A percentile compares a stretch with the other conserved stretches of the same genome.
Evolutionary conservation across 2,797 vertebrate species (phyloP).

Genomic region (Mycteria americana): DNA sequence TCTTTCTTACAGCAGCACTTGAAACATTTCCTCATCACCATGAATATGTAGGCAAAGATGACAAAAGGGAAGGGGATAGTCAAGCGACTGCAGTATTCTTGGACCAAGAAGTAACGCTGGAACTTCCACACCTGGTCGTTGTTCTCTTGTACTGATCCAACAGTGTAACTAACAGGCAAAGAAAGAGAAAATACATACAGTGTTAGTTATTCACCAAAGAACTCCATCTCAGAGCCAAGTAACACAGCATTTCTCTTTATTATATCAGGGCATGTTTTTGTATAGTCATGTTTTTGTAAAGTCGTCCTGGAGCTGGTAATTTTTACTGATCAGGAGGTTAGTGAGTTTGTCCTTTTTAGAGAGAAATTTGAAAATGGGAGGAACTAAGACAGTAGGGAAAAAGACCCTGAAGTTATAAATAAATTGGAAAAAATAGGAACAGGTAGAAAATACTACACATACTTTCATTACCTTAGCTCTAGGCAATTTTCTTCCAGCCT

Average conservation of each 20-base stretch:
- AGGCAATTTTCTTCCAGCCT: not conserved
- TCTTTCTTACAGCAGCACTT: conserved; percentile 72
- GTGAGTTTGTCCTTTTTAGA: not conserved
- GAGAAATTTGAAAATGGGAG: not conserved
- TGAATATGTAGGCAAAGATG: conserved; percentile 79
- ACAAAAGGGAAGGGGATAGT: conserved; percentile 80
- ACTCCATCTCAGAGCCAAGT: not conserved
- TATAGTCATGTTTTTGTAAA: not conserved
- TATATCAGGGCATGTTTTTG: not conserved
- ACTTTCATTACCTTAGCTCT: not conserved
- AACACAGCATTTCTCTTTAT: not conserved
- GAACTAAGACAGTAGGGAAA: not conserved
- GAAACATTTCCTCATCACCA: conserved; percentile 74
- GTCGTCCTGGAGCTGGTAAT: not conserved
- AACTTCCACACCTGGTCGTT: conserved; percentile 83
- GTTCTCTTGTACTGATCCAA: conserved; percentile 81
- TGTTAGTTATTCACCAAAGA: not conserved
- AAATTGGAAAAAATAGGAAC: not conserved
- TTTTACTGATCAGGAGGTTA: not conserved
- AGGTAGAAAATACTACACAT: not conserved
- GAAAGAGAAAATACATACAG: not conserved
- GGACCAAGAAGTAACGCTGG: conserved; percentile 80
- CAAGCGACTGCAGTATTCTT: conserved; percentile 79
- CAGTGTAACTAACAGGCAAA: conserved; percentile 71
- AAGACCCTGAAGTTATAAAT: not conserved